These are phyloP conservation scores for Perognathus longimembris DNA, from an alignment of 2,113 vertebrate genomes.

Conservation along the genomic window DNA sequence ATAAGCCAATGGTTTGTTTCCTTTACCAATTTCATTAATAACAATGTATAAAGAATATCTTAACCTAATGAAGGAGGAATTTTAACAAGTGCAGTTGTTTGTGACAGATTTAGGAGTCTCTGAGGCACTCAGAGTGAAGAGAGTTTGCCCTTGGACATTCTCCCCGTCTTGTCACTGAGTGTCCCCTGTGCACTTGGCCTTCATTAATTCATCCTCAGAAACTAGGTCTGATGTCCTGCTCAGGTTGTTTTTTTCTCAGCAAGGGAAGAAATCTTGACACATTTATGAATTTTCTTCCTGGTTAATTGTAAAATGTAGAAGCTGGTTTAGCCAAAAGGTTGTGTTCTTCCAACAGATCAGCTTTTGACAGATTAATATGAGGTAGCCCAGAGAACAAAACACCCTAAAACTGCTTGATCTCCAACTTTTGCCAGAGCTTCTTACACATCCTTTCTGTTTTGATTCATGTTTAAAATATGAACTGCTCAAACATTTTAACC, in stretches of 20 bases:
- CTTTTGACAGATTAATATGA: neutral
- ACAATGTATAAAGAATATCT: neutral
- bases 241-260: constrained; percentile 44
- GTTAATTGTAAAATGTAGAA: constrained; percentile 42
- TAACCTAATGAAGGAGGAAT: neutral
- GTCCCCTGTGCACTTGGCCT: constrained; percentile 47
- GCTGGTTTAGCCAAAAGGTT: constrained; percentile 31
- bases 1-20: constrained; percentile 36
- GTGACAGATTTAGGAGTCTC: neutral
- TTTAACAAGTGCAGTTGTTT: neutral
- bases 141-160: neutral
- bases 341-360: neutral
- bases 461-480: neutral
- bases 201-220: constrained; percentile 52
- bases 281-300: constrained; percentile 29
- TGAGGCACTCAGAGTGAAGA: constrained; percentile 7
- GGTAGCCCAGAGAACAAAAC: neutral
- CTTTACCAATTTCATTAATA: neutral
- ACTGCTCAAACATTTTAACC: neutral
- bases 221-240: constrained; percentile 35
- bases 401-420: neutral
- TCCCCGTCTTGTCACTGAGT: neutral
- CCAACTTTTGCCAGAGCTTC: neutral
- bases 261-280: constrained; percentile 32
- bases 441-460: neutral